phyloP scores from a whole-genome alignment of 2,888 invertebrate species.

The Ectropis crepuscularia region DNA sequence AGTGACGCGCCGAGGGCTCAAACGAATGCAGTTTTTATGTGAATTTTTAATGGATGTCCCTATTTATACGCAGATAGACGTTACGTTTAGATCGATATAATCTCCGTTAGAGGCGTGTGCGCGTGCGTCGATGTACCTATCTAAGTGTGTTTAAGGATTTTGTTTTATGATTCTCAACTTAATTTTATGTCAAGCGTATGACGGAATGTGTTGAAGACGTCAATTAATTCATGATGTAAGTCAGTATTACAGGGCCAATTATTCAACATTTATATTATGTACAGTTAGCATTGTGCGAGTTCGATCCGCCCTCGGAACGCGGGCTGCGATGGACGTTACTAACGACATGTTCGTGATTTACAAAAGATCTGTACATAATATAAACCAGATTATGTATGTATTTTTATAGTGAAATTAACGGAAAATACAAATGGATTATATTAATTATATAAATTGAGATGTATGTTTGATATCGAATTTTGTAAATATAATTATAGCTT shows the following conservation, averaged over 20 bases:
- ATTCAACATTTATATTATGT: conserved; percentile 44
- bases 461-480: conserved; percentile 54
- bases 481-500: conserved; percentile 57
- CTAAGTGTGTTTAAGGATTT: conserved; percentile 38
- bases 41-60: conserved; percentile 75
- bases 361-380: conserved; percentile 45
- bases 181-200: conserved; percentile 40
- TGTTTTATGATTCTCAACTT: conserved; percentile 60
- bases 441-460: conserved; percentile 23
- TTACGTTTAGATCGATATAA: conserved; percentile 43
- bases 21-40: conserved; percentile 75
- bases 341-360: conserved; percentile 14
- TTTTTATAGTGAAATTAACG: conserved; percentile 31
- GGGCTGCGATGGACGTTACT: conserved; percentile 18
- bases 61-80: conserved; percentile 53
- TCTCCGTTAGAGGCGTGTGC: conserved; percentile 36
- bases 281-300: conserved; percentile 25
- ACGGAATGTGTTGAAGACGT: conserved; percentile 55
- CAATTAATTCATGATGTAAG: conserved; percentile 74
- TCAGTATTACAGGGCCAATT: conserved; percentile 81
- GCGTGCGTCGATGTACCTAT: conserved; percentile 40
- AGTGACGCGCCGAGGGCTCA: conserved; percentile 73
- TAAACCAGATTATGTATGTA: conserved; percentile 32
- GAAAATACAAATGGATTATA: conserved; percentile 28
- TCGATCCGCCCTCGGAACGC: background rate